These are phyloP conservation scores for Sminthurinus aureus DNA, from an alignment of 2,888 invertebrate genomes.

Conservation along the genomic window DNA sequence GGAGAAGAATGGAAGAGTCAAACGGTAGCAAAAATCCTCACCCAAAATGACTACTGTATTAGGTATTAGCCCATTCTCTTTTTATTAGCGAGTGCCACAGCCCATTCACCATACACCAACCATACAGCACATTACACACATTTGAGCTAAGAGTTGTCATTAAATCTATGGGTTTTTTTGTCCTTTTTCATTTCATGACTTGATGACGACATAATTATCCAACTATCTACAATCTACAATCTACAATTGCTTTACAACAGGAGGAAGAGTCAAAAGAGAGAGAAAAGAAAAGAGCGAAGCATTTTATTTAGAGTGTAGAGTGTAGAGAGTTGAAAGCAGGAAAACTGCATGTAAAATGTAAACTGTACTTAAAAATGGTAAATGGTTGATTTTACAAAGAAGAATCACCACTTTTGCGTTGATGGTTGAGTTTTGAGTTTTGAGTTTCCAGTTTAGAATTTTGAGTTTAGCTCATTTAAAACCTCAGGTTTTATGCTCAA, in stretches of 20 bases:
- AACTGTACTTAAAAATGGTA: too few species aligned
- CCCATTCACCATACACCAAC: constrained; percentile 1
- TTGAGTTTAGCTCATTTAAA: too few species aligned
- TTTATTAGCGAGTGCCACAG: constrained; percentile 12
- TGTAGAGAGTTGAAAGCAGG: too few species aligned
- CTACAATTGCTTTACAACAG: background rate
- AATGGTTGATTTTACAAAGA: background rate
- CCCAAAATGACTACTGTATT: background rate
- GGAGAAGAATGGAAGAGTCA: background rate
- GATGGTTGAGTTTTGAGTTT: too few species aligned
- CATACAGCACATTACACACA: background rate
- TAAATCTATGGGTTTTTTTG: background rate
- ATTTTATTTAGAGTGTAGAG: too few species aligned
- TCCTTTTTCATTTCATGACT: background rate
- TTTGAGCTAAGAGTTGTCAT: too few species aligned
- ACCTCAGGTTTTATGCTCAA: too few species aligned
- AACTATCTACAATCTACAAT: background rate
- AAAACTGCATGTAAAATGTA: too few species aligned
- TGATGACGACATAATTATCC: background rate
- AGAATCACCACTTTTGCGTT: background rate
- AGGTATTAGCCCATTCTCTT: constrained; percentile 13
- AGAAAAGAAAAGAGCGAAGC: too few species aligned
- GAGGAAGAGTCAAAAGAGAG: background rate
- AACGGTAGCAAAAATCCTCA: background rate
- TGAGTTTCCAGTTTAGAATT: too few species aligned